These are phyloP conservation scores for Lycocerus yunnanus DNA, from an alignment of 2,888 invertebrate genomes.

Conservation along the genomic window DNA sequence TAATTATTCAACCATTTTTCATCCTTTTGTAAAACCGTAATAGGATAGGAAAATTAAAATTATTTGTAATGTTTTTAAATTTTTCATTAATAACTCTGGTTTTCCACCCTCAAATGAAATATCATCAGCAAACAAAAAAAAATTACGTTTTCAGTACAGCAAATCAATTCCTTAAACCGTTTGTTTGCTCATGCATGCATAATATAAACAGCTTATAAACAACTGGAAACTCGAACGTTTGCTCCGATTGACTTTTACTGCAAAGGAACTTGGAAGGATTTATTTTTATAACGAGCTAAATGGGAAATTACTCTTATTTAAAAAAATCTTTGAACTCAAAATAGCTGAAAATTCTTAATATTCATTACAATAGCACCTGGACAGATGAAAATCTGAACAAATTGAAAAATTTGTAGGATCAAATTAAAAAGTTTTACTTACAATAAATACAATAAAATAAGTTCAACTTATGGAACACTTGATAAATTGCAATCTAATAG, in stretches of 20 bases:
- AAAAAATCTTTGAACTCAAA: neutral
- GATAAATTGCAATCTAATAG: too few species aligned
- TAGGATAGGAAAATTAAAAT: neutral
- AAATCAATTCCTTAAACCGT: neutral
- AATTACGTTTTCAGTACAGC: neutral
- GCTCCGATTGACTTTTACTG: neutral
- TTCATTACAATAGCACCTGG: too few species aligned
- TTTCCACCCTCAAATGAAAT: neutral
- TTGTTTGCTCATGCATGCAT: neutral
- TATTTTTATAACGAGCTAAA: neutral
- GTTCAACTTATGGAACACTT: too few species aligned
- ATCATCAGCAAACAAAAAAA: neutral
- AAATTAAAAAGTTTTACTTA: too few species aligned
- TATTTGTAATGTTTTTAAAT: neutral
- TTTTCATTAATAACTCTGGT: neutral
- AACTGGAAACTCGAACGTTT: neutral
- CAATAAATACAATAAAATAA: too few species aligned
- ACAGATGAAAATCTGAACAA: too few species aligned
- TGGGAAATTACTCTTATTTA: neutral
- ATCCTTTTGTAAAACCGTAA: too few species aligned
- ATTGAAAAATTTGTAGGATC: too few species aligned
- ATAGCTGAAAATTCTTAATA: neutral
- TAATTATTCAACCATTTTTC: neutral
- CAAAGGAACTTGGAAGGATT: neutral
- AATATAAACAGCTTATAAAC: neutral